These are phyloP conservation scores for Vespertilio murinus DNA, from an alignment of 2,797 vertebrate species.

Conservation along the genomic window DNA sequence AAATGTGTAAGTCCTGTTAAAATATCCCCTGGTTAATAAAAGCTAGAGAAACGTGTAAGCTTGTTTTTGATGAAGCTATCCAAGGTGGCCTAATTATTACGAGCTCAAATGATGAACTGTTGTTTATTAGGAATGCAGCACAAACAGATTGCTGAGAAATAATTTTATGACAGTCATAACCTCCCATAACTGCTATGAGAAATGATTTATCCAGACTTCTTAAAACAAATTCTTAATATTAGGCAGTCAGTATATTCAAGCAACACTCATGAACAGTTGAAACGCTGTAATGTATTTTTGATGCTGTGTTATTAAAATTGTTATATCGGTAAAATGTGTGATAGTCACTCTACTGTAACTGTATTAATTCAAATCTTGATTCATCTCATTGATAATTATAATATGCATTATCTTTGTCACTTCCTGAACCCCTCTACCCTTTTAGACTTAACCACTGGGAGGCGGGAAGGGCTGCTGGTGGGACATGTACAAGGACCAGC, in stretches of 20 bases:
- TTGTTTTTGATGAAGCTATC: conserved; percentile 30
- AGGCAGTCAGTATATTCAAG: background rate
- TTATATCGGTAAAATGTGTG: background rate
- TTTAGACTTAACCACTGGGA: background rate
- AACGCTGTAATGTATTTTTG: background rate
- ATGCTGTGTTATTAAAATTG: background rate
- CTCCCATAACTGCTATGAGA: background rate
- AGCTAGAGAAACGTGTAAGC: background rate
- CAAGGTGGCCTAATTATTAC: background rate
- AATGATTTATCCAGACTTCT: background rate
- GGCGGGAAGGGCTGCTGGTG: background rate
- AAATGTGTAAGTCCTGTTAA: background rate
- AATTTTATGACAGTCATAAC: background rate
- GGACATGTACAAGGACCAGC: background rate
- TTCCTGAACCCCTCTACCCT: background rate
- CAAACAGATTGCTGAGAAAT: background rate
- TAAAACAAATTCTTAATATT: background rate
- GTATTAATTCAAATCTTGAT: background rate
- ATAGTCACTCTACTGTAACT: background rate
- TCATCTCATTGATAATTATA: background rate
- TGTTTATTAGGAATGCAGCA: background rate
- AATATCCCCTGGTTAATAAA: conserved; percentile 28
- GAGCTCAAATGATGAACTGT: background rate
- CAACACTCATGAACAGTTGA: background rate
- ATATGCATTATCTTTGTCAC: background rate